Conservation (phyloP, 2,888 invertebrate species). For the Stenoptilia bipunctidactyla region DNA sequence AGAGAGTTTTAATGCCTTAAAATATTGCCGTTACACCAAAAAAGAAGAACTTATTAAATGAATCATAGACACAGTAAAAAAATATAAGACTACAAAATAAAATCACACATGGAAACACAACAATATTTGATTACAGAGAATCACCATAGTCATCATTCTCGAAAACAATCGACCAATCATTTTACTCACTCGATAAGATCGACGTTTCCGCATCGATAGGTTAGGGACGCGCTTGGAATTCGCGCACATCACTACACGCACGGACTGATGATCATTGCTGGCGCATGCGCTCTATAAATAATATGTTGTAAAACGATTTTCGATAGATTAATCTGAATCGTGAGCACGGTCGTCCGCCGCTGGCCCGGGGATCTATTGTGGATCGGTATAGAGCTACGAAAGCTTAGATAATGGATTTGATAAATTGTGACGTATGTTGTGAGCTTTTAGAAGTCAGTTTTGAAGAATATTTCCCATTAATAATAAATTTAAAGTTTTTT, state of each 20-base stretch:
- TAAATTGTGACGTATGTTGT: not conserved
- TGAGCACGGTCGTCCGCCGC: conserved; percentile 66
- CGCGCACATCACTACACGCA: conserved; percentile 52
- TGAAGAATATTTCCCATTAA: too few relatives aligned
- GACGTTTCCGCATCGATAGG: conserved; percentile 38
- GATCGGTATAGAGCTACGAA: conserved; percentile 47
- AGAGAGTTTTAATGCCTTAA: too few relatives aligned
- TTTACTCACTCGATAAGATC: conserved; percentile 23
- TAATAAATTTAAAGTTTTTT: too few relatives aligned
- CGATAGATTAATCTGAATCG: conserved; percentile 73
- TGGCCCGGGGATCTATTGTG: conserved; percentile 64
- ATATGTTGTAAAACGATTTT: conserved; percentile 73
- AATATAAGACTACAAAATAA: too few relatives aligned
- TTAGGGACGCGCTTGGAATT: conserved; percentile 19
- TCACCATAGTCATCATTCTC: conserved; percentile 16
- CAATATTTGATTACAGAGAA: too few relatives aligned
- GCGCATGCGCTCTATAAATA: conserved; percentile 71
- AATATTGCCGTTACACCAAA: too few relatives aligned
- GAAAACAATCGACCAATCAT: conserved; percentile 19
- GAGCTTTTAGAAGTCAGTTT: too few relatives aligned
- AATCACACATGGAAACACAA: too few relatives aligned
- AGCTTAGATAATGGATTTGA: conserved; percentile 23
- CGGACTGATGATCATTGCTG: conserved; percentile 69
- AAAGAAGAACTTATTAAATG: too few relatives aligned
- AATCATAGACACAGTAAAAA: too few relatives aligned